Evolutionary conservation across 2,888 invertebrate genomes (phyloP).

Genomic region (Eucera pruinosa): DNA sequence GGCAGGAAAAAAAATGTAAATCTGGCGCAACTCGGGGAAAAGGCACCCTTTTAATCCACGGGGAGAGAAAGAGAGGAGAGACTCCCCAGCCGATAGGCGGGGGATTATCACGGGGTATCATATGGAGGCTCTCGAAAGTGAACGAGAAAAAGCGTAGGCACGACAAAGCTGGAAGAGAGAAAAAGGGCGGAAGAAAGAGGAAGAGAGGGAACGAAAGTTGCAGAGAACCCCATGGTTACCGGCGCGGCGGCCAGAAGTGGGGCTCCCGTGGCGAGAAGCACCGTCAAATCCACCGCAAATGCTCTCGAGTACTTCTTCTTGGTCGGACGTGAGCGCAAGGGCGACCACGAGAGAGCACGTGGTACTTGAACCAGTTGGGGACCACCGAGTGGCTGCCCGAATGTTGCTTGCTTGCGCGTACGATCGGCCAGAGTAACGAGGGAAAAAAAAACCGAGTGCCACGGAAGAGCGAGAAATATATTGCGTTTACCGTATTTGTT

Average conservation of each 20-base stretch:
- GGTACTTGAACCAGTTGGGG: conserved; percentile 84
- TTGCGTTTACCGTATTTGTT: conserved; percentile 34
- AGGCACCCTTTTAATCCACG: conserved; percentile 74
- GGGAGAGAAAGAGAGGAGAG: conserved; percentile 36
- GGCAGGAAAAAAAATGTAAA: conserved; percentile 62
- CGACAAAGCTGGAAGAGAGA: conserved; percentile 37
- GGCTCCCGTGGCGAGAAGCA: conserved; percentile 79
- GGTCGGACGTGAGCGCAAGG: conserved; percentile 83
- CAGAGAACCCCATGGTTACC: conserved; percentile 76
- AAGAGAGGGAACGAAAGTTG: conserved; percentile 16
- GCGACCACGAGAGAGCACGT: conserved; percentile 81
- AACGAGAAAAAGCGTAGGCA: conserved; percentile 65
- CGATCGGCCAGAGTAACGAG: conserved; percentile 64
- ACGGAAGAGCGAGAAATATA: conserved; percentile 51
- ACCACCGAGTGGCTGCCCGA: conserved; percentile 80
- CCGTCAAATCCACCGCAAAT: conserved; percentile 84
- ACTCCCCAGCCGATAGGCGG: conserved; percentile 68
- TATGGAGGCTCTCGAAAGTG: conserved; percentile 80
- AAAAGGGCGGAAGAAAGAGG: conserved; percentile 10
- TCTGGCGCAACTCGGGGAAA: conserved; percentile 65
- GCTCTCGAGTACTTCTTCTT: conserved; percentile 82
- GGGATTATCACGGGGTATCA: conserved; percentile 80
- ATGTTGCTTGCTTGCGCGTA: conserved; percentile 73
- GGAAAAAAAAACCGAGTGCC: conserved; percentile 46
- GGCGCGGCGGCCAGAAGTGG: conserved; percentile 75